These are phyloP conservation scores for Callaeas wilsoni DNA, from an alignment of 2,113 vertebrate genomes.

Conservation along the genomic window DNA sequence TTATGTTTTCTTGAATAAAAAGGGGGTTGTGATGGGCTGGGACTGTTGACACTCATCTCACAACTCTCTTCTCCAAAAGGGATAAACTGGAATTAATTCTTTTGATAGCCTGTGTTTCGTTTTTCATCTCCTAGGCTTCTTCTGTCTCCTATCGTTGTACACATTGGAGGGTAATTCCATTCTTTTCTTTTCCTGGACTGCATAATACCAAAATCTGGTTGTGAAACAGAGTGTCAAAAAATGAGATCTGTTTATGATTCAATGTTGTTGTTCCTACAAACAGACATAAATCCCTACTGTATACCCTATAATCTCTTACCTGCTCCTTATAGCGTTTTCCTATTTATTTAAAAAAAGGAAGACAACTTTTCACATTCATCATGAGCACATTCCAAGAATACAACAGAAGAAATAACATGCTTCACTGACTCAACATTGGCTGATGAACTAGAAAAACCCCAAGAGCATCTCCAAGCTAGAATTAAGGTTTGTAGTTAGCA, in stretches of 20 bases:
- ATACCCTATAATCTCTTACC: not conserved
- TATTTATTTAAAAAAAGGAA: not conserved
- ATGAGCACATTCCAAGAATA: not conserved
- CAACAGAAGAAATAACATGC: not conserved
- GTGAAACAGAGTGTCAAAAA: not conserved
- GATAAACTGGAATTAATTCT: not conserved
- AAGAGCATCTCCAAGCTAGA: not conserved
- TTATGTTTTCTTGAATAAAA: not conserved
- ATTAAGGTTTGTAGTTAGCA: not conserved
- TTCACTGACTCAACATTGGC: not conserved
- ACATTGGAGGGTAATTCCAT: not conserved
- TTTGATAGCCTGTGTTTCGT: not conserved
- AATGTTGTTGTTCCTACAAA: not conserved
- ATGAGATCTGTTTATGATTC: not conserved
- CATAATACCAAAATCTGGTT: not conserved
- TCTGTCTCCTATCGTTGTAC: not conserved
- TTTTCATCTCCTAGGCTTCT: not conserved
- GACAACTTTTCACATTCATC: not conserved
- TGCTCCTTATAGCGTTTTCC: not conserved
- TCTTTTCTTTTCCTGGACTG: not conserved
- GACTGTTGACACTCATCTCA: not conserved
- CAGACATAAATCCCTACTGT: not conserved
- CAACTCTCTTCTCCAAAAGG: rapidly evolving
- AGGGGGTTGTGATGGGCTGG: not conserved
- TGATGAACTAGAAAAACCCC: not conserved